Evolutionary conservation across 2,113 vertebrate genomes (phyloP), one percentile per base, ranked within the genome.

Genomic region (Geococcyx californianus): DNA sequence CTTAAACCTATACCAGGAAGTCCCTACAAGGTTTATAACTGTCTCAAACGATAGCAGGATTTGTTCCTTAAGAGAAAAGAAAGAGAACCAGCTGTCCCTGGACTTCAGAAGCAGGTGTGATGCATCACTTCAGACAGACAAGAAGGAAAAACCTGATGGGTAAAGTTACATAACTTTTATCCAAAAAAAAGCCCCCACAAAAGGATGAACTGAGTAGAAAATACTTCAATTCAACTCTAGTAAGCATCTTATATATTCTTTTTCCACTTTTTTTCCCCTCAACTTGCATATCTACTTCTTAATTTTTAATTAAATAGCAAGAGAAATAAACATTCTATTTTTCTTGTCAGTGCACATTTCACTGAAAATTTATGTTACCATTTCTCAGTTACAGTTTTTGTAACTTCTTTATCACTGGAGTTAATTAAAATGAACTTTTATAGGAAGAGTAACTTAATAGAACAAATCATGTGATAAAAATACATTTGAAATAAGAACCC

Each of bases 391-490:
- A 91, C 75, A 90, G 55, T 33, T 90, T 89, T 92, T 44, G 81
- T 84, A 86, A 82, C 87, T 86, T 81, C 62, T 94, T 93, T 95
- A 91, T 84, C 91, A 51, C 68, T 90, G 51, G 36, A 95, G 64
- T 95, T 84, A 87, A 94, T 93, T 87, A 94, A 94, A 95, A 79
- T 68, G 64, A 93, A 82, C 68, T 92, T 94, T 92, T 75, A 92
- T 76, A 84, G 84, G 82, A 24, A 89, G n/a, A 2, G 23, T 66
- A 74, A 86, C 62, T 91, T 81, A 84, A 84, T 91, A 82, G 93
- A 93, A 88, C 83, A 82, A 55, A 84, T 28, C 28, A 6, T 31
- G 64, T 64, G 94, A 95, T 69, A 81, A 90, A 94, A 95, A 84
- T 4, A 1, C 81, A 90, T 77, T 33, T 90, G 64, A 91, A 96